Percentiles rank a stretch among this genome's conserved stretches.
Conservation (phyloP, 2,113 vertebrate genomes). For the Apodemus sylvaticus region DNA sequence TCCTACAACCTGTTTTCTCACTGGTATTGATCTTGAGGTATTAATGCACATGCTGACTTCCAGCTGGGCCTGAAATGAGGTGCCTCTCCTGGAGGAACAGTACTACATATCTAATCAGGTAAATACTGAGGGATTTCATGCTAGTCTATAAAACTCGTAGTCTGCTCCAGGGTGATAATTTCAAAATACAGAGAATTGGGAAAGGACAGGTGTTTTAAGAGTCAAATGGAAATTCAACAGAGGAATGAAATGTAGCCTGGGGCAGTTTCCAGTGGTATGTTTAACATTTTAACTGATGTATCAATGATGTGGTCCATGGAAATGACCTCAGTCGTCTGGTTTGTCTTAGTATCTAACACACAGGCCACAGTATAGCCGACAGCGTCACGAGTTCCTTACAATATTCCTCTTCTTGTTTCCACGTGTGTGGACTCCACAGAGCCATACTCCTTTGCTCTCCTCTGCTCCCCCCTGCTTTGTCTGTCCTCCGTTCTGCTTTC, state of each 20-base stretch:
- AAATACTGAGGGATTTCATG: conserved; percentile 46
- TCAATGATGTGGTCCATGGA: not conserved
- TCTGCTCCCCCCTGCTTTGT: not conserved
- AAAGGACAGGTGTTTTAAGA: conserved; percentile 27
- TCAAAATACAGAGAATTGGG: conserved; percentile 22
- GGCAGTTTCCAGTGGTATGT: not conserved
- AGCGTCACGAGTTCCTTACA: not conserved
- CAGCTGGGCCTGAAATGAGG: conserved; percentile 48
- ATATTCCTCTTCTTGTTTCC: not conserved
- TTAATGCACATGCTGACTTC: conserved; percentile 49
- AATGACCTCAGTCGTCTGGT: not conserved
- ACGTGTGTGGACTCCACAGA: not conserved
- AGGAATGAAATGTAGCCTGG: not conserved
- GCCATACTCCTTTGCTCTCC: not conserved
- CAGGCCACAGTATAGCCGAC: not conserved
- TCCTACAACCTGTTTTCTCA: conserved; percentile 9
- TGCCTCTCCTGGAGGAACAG: not conserved
- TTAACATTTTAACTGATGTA: not conserved
- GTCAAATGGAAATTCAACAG: conserved; percentile 49
- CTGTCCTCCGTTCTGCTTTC: not conserved
- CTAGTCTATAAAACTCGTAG: not conserved
- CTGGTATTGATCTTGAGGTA: conserved; percentile 48
- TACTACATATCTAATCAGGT: conserved; percentile 48
- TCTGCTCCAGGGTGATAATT: conserved; percentile 47
- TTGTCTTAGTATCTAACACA: not conserved